phyloP scores from a whole-genome alignment of 2,797 vertebrate species.

The Manis javanica region DNA sequence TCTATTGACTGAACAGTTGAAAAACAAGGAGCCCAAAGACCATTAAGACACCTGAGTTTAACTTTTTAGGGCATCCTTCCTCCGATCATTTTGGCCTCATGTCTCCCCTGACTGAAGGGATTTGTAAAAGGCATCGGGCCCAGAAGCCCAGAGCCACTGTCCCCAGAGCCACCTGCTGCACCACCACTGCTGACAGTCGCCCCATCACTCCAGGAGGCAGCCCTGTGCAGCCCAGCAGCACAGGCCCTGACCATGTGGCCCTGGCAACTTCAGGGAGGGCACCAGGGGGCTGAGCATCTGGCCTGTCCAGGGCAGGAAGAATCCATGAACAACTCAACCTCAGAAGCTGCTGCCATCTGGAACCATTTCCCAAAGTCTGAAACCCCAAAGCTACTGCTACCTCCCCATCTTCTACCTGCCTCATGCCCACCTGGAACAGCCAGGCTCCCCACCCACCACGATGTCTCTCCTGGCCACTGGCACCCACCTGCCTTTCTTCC shows the following conservation, averaged over 20 bases:
- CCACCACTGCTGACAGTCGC: not conserved
- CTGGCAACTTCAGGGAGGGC: not conserved
- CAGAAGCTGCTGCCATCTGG: not conserved
- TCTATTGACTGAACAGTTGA: not conserved
- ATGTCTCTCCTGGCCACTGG: not conserved
- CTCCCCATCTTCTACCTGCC: not conserved
- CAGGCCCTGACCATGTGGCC: not conserved
- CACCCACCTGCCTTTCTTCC: not conserved
- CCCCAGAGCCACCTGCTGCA: not conserved
- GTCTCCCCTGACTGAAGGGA: not conserved
- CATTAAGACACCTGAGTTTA: not conserved
- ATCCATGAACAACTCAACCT: not conserved
- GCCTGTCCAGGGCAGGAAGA: not conserved
- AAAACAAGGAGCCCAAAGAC: not conserved
- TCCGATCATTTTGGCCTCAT: not conserved
- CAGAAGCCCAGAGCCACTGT: not conserved
- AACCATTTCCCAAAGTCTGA: not conserved
- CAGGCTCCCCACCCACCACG: too few species aligned
- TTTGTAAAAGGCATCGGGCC: not conserved
- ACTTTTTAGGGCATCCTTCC: not conserved
- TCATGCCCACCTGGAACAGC: not conserved
- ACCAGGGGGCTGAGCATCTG: not conserved
- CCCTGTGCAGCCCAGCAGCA: not conserved
- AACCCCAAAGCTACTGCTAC: not conserved
- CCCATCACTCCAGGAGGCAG: not conserved